phyloP scores from a whole-genome alignment of 2,888 invertebrate species.

The Conchocele bisecta region DNA sequence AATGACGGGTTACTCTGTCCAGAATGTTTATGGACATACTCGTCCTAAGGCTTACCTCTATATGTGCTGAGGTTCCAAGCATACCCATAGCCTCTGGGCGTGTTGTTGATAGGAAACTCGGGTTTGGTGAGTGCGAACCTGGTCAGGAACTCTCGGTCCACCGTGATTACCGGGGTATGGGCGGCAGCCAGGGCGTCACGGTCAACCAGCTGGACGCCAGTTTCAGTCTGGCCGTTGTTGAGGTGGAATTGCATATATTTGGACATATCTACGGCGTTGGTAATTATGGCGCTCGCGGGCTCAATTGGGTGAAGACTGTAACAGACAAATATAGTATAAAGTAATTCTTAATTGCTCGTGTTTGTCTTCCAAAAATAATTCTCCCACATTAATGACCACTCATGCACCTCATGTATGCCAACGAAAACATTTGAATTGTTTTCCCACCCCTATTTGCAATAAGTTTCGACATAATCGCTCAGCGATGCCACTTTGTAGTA shows the following conservation, averaged over 20 bases:
- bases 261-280: conserved; percentile 72
- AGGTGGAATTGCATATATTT: conserved; percentile 72
- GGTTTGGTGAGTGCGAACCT: conserved; percentile 26
- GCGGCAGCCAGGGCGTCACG: conserved; percentile 31
- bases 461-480: background rate
- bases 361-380: background rate
- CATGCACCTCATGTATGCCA: background rate
- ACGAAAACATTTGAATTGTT: too few relatives aligned
- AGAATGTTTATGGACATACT: too few relatives aligned
- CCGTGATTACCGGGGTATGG: background rate
- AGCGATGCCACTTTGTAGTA: too few relatives aligned
- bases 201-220: conserved; percentile 40
- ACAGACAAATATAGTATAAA: background rate
- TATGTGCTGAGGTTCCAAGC: conserved; percentile 72
- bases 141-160: background rate
- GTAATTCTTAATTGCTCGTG: background rate
- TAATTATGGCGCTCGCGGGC: conserved; percentile 73
- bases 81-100: conserved; percentile 63
- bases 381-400: background rate
- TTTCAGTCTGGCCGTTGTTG: conserved; percentile 48
- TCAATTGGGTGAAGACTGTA: conserved; percentile 56
- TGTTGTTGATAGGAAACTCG: conserved; percentile 57
- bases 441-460: background rate
- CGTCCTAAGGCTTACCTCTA: too few relatives aligned
- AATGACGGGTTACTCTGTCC: too few relatives aligned